phyloP scores from a whole-genome alignment of 92 coral and sea anemone species.

The Palythoa grandiflora region DNA sequence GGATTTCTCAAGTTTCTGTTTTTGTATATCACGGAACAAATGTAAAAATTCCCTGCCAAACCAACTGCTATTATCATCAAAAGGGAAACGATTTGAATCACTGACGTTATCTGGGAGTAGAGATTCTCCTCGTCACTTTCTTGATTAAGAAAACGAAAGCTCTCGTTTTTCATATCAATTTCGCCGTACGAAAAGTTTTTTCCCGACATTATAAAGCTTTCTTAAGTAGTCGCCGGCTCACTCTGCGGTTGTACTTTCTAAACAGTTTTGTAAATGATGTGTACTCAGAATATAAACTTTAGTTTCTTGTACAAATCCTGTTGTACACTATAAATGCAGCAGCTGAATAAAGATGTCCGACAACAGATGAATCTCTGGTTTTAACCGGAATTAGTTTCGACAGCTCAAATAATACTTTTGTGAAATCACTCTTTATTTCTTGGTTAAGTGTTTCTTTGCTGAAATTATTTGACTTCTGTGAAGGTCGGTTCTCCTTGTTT shows the following conservation, averaged over 20 bases:
- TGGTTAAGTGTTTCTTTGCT: background rate
- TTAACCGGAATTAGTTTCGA: background rate
- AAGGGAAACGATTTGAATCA: constrained; percentile 65
- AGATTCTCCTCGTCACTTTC: constrained; percentile 12
- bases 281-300: background rate
- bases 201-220: background rate
- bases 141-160: background rate
- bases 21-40: constrained; percentile 63
- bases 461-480: background rate
- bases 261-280: background rate
- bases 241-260: background rate
- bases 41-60: constrained; percentile 71
- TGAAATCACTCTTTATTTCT: background rate
- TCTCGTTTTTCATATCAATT: background rate
- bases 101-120: constrained; percentile 62
- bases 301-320: background rate
- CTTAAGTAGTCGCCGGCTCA: background rate
- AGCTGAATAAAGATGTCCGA: background rate
- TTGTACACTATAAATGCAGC: background rate
- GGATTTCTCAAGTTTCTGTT: constrained; percentile 81
- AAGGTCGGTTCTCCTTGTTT: background rate
- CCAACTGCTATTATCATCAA: constrained; percentile 63
- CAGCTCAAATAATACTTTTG: background rate
- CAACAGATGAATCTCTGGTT: background rate
- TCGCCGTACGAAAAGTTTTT: background rate